Percentiles rank a stretch among this genome's conserved stretches.
Evolutionary conservation across 2,797 vertebrate species (phyloP).

Genomic region (Gorsachius magnificus): DNA sequence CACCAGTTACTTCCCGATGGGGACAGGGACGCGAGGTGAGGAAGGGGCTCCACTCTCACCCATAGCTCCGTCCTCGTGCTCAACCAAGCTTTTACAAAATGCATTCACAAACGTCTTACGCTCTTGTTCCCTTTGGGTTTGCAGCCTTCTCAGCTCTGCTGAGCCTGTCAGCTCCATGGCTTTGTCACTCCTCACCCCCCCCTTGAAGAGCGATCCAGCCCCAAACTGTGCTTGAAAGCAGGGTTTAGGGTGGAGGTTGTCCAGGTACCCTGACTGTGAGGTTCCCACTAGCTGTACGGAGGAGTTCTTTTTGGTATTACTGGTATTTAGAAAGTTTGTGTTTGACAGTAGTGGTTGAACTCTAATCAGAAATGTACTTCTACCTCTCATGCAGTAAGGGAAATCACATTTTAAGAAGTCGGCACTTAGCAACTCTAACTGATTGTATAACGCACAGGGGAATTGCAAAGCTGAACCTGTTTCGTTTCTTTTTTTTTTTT

Average conservation of each 20-base stretch:
- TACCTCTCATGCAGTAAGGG: background rate
- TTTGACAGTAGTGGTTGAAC: background rate
- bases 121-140: background rate
- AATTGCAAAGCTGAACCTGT: background rate
- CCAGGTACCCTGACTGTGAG: background rate
- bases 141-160: background rate
- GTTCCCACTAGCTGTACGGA: background rate
- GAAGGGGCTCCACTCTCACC: background rate
- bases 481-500: background rate
- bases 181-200: background rate
- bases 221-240: background rate
- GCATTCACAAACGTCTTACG: fast-evolving
- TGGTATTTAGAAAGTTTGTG: background rate
- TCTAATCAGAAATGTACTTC: background rate
- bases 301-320: background rate
- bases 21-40: background rate
- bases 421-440: background rate
- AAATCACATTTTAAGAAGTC: background rate
- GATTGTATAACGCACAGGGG: background rate
- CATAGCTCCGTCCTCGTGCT: background rate
- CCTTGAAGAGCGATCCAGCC: background rate
- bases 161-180: background rate
- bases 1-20: background rate
- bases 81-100: background rate
- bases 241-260: background rate